A percentile compares a stretch with the other conserved stretches of the same genome.
phyloP scores from a whole-genome alignment of 2,797 vertebrate species.

The Ficedula albicollis region DNA sequence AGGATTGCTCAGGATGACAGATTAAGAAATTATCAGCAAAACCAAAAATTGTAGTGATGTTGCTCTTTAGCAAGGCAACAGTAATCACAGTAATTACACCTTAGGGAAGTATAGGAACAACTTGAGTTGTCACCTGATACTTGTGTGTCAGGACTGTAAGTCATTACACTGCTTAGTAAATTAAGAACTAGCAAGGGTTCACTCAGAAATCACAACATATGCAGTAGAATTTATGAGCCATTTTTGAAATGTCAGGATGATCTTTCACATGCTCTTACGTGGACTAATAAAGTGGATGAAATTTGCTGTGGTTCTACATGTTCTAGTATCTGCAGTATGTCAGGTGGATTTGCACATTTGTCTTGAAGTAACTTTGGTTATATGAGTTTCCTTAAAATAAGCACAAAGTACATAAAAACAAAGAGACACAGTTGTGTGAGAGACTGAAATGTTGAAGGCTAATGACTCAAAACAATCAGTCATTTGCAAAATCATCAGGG shows the following conservation, averaged over 20 bases:
- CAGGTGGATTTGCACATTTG: neutral
- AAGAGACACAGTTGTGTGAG: neutral
- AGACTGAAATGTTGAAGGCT: neutral
- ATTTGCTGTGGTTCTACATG: neutral
- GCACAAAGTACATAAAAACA: neutral
- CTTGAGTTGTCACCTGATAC: neutral
- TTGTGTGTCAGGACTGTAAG: neutral
- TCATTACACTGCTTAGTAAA: neutral
- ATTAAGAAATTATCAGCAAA: conserved; percentile 3
- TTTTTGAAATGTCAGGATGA: neutral
- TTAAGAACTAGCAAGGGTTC: neutral
- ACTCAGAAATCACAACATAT: neutral
- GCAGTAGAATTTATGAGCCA: neutral
- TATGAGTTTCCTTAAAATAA: neutral
- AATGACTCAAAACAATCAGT: neutral
- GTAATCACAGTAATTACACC: neutral
- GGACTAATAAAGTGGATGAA: neutral
- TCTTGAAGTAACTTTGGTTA: neutral
- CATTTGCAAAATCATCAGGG: neutral
- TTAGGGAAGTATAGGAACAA: neutral
- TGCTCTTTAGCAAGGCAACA: neutral
- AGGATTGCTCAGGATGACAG: neutral
- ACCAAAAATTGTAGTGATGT: neutral
- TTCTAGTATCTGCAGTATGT: neutral
- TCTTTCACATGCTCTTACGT: neutral